Conservation (phyloP, 1,140 invertebrate genomes). For the Tetraneura akinire region DNA sequence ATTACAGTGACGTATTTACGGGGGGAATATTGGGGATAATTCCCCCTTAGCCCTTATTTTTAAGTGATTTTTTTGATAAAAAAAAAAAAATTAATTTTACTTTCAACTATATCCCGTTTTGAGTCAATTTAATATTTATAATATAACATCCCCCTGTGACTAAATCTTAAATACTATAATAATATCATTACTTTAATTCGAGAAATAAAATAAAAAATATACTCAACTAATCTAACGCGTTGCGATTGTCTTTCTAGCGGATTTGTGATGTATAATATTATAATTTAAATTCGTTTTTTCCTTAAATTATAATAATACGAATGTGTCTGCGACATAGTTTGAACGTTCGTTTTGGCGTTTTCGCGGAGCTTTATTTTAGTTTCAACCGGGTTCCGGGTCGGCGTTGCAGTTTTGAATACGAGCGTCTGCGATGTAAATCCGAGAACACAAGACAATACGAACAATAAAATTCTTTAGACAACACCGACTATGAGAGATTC, state of each 20-base stretch:
- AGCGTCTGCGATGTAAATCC: constrained; percentile 1
- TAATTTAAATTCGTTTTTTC: background rate
- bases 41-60: too few species aligned
- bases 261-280: background rate
- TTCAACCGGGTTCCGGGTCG: background rate
- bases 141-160: too few species aligned
- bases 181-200: too few species aligned
- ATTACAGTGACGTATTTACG: too few species aligned
- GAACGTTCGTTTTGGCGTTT: background rate
- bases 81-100: too few species aligned
- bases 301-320: background rate
- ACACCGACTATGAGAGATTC: constrained; percentile 8
- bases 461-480: constrained; percentile 26
- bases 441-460: background rate
- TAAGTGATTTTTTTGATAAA: too few species aligned
- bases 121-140: too few species aligned
- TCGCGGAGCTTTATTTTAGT: background rate
- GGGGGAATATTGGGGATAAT: too few species aligned
- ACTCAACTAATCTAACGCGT: too few species aligned
- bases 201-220: too few species aligned
- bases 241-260: background rate
- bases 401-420: background rate
- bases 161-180: too few species aligned
- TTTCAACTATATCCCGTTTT: too few species aligned
- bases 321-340: background rate